Evolutionary conservation across 2,888 invertebrate species (phyloP), one percentile per base, ranked within the genome.

Genomic region (Antheraea assamensis): DNA sequence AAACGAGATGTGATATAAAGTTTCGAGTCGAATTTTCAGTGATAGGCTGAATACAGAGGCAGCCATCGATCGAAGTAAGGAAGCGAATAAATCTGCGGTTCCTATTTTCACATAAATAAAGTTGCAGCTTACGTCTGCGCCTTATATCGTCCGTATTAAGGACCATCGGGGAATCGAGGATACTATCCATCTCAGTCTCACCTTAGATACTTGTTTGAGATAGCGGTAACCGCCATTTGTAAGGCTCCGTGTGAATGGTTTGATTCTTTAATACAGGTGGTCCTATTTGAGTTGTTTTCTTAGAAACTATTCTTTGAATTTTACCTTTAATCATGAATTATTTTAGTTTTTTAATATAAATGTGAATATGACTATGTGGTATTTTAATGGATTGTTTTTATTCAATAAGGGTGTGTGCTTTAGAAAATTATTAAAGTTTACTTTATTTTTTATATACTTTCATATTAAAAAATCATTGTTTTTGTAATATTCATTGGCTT

Each of bases 11-110:
- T 68, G 68, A 66, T 72, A 70, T 64, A 74, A 79, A 78, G 74
- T 77, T 76, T 78, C 73, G 55, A 77, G 75, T 77, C 75, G 79
- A 87, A 86, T 88, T 89, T 86, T 84, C 83, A 85, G 75, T 78
- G 84, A 85, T 86, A 86, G 84, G 85, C 80, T 81, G 76, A 81
- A 81, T 80, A 82, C 42, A 82, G 84, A 84, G 79, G 78, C 76
- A 84, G 79, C 83, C 87, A 88, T 90, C 88, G 85, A 87, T 90
- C 87, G 85, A 82, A 85, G 83, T 86, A 87, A 87, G 88, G 85
- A 89, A 89, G 85, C 86, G 83, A 87, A 92, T 92, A 94, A 92
- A 93, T 94, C 90, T 87, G 83, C 76, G 83, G 86, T 88, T 87
- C 86, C 85, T 85, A 84, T 82, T 86, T 85, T 78, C 87, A 86